phyloP scores from a whole-genome alignment of 2,113 vertebrate genomes.

The Seriola aureovittata region DNA sequence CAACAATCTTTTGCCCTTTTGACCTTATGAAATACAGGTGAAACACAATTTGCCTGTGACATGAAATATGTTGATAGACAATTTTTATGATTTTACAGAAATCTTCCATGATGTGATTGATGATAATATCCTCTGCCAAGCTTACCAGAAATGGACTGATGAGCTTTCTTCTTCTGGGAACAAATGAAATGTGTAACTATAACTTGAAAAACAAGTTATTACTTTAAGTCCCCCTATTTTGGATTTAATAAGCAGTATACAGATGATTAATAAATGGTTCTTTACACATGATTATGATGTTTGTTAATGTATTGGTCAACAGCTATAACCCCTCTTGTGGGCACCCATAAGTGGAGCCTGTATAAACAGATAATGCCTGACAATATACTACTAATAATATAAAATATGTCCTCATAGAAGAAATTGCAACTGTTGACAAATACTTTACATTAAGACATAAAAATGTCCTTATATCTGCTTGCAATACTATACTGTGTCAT shows the following conservation, averaged over 20 bases:
- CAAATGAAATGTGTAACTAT: slow-evolving; percentile 5
- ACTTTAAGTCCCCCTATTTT: too few relatives aligned
- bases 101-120: slow-evolving; percentile 85
- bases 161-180: slow-evolving; percentile 63
- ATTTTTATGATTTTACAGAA: slow-evolving; percentile 71
- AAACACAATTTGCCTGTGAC: neutral
- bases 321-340: neutral
- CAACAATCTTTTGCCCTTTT: neutral
- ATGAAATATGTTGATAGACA: neutral
- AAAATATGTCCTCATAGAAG: too few relatives aligned
- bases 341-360: too few relatives aligned
- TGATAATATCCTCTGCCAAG: slow-evolving; percentile 73
- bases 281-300: neutral
- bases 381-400: too few relatives aligned
- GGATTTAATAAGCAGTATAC: neutral
- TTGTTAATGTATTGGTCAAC: too few relatives aligned
- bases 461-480: too few relatives aligned
- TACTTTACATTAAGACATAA: too few relatives aligned
- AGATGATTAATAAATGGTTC: neutral
- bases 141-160: slow-evolving; percentile 77
- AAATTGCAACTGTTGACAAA: too few relatives aligned
- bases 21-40: neutral
- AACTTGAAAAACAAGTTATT: neutral
- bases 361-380: too few relatives aligned
- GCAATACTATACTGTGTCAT: neutral